These are phyloP conservation scores for Arctopsyche grandis DNA, from an alignment of 1,140 invertebrate species.

Conservation along the genomic window DNA sequence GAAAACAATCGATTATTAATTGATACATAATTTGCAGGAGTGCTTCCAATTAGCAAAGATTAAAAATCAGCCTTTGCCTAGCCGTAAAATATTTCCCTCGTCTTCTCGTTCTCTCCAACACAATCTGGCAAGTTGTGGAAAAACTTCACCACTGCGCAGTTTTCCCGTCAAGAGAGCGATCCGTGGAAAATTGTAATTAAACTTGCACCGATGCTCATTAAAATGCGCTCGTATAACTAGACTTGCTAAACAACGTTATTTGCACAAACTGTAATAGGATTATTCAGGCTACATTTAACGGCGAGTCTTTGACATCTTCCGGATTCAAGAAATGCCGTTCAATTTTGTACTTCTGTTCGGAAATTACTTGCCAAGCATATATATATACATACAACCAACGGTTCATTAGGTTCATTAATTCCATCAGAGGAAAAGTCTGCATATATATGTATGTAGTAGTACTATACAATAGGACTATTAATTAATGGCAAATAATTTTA, in stretches of 20 bases:
- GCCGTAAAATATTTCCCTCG: not conserved
- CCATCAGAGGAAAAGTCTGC: no score
- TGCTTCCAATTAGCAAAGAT: constrained; percentile 13
- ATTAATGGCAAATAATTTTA: no score
- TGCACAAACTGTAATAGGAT: not conserved
- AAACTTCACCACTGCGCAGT: not conserved
- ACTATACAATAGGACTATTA: no score
- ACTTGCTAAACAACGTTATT: not conserved
- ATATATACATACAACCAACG: not conserved
- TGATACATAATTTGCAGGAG: no score
- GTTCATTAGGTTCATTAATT: not conserved
- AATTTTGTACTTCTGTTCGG: not conserved
- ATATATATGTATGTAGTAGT: no score
- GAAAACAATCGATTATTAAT: no score
- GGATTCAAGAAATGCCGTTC: not conserved
- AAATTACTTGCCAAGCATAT: not conserved
- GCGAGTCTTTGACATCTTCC: not conserved
- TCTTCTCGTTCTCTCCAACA: not conserved
- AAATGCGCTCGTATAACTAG: constrained; percentile 3
- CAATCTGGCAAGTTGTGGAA: not conserved
- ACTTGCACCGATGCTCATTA: constrained; percentile 17
- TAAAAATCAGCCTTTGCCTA: not conserved
- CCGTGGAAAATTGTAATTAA: constrained; percentile 17
- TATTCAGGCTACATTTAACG: no score
- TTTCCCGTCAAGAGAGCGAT: not conserved